These are phyloP conservation scores for Urocolius indicus DNA, from an alignment of 2,113 vertebrate species.

Conservation along the genomic window DNA sequence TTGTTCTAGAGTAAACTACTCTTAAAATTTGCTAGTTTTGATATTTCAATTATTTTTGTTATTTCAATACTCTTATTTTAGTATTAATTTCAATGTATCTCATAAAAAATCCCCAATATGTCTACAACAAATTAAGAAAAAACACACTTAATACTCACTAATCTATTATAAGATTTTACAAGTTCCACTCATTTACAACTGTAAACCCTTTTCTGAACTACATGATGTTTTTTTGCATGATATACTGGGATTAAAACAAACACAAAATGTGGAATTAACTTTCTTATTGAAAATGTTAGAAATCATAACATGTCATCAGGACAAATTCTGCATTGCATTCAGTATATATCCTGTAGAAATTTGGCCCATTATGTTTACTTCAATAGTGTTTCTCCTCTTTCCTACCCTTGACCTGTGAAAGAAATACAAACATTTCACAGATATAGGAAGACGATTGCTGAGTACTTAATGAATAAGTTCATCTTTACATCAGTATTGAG, in stretches of 20 bases:
- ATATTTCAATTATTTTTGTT: not conserved
- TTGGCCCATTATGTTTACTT: not conserved
- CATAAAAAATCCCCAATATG: not conserved
- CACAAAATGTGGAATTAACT: not conserved
- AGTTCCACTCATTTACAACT: not conserved
- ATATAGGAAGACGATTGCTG: not conserved
- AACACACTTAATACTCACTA: slow-evolving; percentile 9
- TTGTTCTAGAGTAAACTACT: not conserved
- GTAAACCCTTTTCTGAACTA: not conserved
- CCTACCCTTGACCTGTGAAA: not conserved
- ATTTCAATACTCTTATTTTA: not conserved
- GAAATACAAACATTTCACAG: not conserved
- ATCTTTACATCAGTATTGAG: not conserved
- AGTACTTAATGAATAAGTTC: not conserved
- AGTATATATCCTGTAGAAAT: not conserved
- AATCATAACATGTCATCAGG: not conserved
- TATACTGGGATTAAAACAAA: slow-evolving; percentile 34
- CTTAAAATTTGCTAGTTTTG: not conserved
- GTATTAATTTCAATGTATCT: not conserved
- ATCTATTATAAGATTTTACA: not conserved
- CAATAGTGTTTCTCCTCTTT: not conserved
- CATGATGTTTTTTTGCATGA: not conserved
- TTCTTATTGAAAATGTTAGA: not conserved
- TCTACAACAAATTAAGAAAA: slow-evolving; percentile 28
- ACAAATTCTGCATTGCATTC: not conserved